Evolutionary conservation across 2,888 invertebrate species (phyloP), one percentile per base, ranked within the genome.

Genomic region (Lottia gigantea): DNA sequence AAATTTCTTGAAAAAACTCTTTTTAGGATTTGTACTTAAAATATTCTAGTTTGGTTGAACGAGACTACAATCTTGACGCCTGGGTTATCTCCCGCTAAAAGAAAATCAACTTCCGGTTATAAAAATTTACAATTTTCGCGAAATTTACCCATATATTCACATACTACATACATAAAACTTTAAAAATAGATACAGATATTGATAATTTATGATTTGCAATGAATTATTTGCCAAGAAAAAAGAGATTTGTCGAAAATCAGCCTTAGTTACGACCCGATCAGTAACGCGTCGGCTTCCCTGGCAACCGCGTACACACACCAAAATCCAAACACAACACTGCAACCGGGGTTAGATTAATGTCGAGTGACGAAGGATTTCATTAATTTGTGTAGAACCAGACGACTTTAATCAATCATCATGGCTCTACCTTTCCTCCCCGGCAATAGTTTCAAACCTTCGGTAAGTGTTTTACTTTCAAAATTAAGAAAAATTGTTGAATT

Each of bases 361-460:
- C 19, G 12, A 61, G 31, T 16, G 45, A 31, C 46, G 40, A 25
- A 40, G 31, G 8, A 49, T 26, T 26, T 40, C 23, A 49, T 31
- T n/a, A 66, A 47, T 12, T 26, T 47, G 49, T 55, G 31, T 55
- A 31, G 19, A 55, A 55, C 19, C 55, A 23, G 55, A 55, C 55
- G 40, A 46, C 12, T 46, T 23, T 3, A 68, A 40, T 31, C 47
- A 62, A 40, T 67, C 70, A 83, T 67, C 64, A 88, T 88, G 88
- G 85, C 87, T 66, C 80, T 88, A 79, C 88, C 88, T 72, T 87
- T 86, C 78, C 76, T 88, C 70, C 87, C 88, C 23, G 88, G 88
- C 71, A 87, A 88, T 76, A 80, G 83, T 19, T 88, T 87, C 71
- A 85, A 62, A 83, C 72, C 74, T 86, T 87, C 79, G 83, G 87